These are phyloP conservation scores for Coptotermes formosanus DNA, from an alignment of 1,140 invertebrate species.

Conservation along the genomic window DNA sequence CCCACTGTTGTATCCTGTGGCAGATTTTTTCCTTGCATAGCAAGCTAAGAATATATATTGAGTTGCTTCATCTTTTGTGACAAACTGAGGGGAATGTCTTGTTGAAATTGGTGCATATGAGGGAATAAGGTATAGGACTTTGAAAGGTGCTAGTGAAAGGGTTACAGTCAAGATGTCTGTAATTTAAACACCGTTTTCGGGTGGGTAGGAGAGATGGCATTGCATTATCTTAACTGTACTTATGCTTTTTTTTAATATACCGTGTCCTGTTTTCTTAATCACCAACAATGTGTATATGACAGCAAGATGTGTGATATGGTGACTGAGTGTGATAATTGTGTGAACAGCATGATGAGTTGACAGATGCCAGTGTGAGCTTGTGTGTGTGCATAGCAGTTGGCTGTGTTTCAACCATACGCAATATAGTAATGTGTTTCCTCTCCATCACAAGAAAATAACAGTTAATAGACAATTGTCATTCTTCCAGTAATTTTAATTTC, in stretches of 20 bases:
- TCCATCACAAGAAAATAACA: not conserved
- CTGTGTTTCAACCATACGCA: not conserved
- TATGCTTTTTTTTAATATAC: not conserved
- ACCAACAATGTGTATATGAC: not conserved
- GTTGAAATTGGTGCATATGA: no score
- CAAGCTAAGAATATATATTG: not conserved
- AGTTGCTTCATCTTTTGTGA: no score
- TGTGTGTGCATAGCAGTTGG: not conserved
- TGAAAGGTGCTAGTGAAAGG: no score
- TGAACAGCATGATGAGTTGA: not conserved
- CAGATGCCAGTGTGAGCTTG: not conserved
- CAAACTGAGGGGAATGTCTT: no score
- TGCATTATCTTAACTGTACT: not conserved
- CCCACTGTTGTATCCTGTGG: no score
- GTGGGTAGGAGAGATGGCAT: not conserved
- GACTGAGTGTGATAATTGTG: not conserved
- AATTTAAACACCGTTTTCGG: not conserved
- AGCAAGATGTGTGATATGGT: not conserved
- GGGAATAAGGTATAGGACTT: no score
- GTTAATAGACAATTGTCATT: not conserved
- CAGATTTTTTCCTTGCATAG: not conserved
- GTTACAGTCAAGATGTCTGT: not conserved
- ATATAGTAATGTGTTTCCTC: not conserved
- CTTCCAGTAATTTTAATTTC: conserved; percentile 1
- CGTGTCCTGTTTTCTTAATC: not conserved